phyloP scores from a whole-genome alignment of 2,797 vertebrate species.

The Xiphorhynchus erythropygius region DNA sequence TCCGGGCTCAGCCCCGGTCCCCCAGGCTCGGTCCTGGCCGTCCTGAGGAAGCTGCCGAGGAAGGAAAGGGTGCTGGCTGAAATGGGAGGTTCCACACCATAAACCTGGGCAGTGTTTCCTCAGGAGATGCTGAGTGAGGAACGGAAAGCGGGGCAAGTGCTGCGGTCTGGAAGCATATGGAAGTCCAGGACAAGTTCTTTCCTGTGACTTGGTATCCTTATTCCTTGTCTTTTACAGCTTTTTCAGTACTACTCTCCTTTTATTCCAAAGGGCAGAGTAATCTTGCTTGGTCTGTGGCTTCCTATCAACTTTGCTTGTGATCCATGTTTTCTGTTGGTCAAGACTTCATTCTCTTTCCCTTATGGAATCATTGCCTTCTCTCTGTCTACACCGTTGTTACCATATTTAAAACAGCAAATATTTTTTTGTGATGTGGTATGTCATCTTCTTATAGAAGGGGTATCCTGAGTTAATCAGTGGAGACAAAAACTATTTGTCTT shows the following conservation, averaged over 20 bases:
- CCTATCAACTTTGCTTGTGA: neutral
- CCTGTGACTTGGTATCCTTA: neutral
- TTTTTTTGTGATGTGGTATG: neutral
- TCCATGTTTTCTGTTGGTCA: neutral
- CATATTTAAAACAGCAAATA: accelerated
- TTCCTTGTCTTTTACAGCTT: neutral
- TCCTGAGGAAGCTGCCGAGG: neutral
- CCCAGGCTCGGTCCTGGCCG: neutral
- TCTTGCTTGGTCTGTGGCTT: neutral
- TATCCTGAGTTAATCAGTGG: neutral
- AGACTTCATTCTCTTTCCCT: neutral
- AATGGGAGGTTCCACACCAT: neutral
- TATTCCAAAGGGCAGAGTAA: neutral
- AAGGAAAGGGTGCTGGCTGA: neutral
- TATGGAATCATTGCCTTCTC: neutral
- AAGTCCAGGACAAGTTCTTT: neutral
- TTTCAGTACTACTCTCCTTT: neutral
- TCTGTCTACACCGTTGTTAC: neutral
- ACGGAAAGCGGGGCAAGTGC: neutral
- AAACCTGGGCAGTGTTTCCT: neutral
- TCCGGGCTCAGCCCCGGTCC: neutral
- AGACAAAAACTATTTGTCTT: neutral
- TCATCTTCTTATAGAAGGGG: neutral
- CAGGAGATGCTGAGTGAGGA: neutral
- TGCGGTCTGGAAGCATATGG: neutral